phyloP scores from a whole-genome alignment of 2,797 vertebrate genomes.

The Astyanax mexicanus region DNA sequence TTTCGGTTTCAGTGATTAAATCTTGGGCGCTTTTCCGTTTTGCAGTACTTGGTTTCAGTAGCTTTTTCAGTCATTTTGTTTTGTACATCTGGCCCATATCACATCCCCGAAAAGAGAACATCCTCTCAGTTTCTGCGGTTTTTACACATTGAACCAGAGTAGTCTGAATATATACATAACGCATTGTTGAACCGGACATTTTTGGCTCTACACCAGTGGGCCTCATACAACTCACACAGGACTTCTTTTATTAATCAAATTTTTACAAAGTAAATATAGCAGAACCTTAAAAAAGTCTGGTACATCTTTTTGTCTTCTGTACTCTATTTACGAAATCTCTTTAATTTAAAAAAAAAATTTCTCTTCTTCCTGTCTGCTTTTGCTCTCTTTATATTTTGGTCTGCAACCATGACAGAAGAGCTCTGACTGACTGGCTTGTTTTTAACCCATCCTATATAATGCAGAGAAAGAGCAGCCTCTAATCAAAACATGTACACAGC shows the following conservation, averaged over 20 bases:
- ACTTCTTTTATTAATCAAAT: neutral
- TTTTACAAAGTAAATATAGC: too few species aligned
- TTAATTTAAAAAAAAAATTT: too few species aligned
- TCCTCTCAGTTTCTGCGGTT: neutral
- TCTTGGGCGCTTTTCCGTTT: constrained; percentile 15
- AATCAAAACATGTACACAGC: too few species aligned
- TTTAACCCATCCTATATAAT: too few species aligned
- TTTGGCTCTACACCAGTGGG: neutral
- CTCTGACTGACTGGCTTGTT: too few species aligned
- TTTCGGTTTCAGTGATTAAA: constrained; percentile 48
- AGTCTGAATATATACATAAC: neutral
- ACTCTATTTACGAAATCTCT: too few species aligned
- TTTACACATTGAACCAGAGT: neutral
- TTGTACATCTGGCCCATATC: constrained; percentile 27
- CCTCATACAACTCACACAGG: neutral
- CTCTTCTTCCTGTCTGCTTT: too few species aligned
- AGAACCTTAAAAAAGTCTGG: too few species aligned
- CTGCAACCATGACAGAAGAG: too few species aligned
- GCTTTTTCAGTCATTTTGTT: constrained; percentile 2
- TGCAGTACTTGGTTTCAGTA: constrained; percentile 38
- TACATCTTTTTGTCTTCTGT: too few species aligned
- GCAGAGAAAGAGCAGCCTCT: too few species aligned
- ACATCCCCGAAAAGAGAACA: neutral
- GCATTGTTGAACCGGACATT: neutral
- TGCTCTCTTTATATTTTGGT: too few species aligned